phyloP scores from a whole-genome alignment of 2,113 vertebrate genomes.

The Microtus montanus region DNA sequence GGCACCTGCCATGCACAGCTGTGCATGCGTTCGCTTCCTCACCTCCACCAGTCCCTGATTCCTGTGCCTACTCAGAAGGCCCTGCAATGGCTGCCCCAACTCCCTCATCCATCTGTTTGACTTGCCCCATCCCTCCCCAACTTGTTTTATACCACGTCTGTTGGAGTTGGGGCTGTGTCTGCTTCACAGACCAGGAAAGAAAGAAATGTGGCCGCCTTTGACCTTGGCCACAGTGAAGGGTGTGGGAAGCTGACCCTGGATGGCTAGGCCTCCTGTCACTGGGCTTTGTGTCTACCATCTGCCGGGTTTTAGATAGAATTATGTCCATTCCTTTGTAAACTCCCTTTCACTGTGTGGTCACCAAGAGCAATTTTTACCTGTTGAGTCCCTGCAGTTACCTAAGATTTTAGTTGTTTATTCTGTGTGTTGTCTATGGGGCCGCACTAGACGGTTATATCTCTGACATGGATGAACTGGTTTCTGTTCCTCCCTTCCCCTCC shows the following conservation, averaged over 20 bases:
- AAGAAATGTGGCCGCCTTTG: not conserved
- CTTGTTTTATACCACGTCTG: not conserved
- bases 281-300: accelerated
- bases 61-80: not conserved
- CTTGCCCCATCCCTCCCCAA: not conserved
- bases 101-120: not conserved
- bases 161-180: not conserved
- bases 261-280: not conserved
- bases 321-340: not conserved
- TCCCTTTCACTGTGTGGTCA: not conserved
- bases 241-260: not conserved
- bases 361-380: not conserved
- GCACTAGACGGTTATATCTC: not conserved
- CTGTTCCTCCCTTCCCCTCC: not conserved
- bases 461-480: not conserved
- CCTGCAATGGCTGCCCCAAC: not conserved
- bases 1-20: not conserved
- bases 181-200: not conserved
- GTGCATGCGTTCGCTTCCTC: not conserved
- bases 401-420: not conserved
- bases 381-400: not conserved
- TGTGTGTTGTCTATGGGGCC: not conserved
- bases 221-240: not conserved
- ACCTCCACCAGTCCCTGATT: not conserved
- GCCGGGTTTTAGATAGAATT: not conserved